Evolutionary conservation across 2,113 vertebrate species (phyloP).

Genomic region (Chascanopsetta lugubris): DNA sequence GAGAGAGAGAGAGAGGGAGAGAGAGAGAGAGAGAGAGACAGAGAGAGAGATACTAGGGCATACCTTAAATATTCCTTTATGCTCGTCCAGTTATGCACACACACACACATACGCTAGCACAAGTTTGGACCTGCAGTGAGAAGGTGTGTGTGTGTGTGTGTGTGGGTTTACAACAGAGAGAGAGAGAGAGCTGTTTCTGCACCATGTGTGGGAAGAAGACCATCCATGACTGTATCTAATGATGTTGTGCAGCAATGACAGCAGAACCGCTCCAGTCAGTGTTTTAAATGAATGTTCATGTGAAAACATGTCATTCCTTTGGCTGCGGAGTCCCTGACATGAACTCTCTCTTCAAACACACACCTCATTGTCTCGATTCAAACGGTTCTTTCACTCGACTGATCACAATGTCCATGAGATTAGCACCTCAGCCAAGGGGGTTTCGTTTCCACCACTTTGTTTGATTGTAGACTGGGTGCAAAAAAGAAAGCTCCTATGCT

Average conservation of each 20-base stretch:
- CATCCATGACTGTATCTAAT: neutral
- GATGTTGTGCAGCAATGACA: neutral
- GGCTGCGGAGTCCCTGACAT: neutral
- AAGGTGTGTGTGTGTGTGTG: conserved; percentile 35
- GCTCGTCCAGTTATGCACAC: conserved; percentile 22
- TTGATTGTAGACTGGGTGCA: too few relatives aligned
- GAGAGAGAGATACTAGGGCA: neutral
- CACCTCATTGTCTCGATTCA: too few relatives aligned
- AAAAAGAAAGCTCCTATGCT: too few relatives aligned
- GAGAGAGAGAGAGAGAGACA: conserved; percentile 5
- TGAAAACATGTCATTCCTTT: conserved; percentile 8
- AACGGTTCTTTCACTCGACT: neutral
- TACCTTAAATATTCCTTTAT: conserved; percentile 28
- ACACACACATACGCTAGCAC: conserved; percentile 20
- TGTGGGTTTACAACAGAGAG: too few relatives aligned
- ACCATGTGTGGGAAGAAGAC: conserved; percentile 32
- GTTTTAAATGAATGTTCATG: neutral
- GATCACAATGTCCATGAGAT: neutral
- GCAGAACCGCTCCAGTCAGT: neutral
- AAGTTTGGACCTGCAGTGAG: conserved; percentile 62
- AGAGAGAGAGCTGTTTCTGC: conserved; percentile 32
- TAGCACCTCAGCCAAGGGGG: neutral
- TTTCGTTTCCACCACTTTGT: too few relatives aligned
- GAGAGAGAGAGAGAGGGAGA: neutral
- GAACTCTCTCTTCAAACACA: neutral